Evolutionary conservation across 2,113 vertebrate genomes (phyloP), one percentile per base, ranked within the genome.

Genomic region (Ploceus nigricollis): DNA sequence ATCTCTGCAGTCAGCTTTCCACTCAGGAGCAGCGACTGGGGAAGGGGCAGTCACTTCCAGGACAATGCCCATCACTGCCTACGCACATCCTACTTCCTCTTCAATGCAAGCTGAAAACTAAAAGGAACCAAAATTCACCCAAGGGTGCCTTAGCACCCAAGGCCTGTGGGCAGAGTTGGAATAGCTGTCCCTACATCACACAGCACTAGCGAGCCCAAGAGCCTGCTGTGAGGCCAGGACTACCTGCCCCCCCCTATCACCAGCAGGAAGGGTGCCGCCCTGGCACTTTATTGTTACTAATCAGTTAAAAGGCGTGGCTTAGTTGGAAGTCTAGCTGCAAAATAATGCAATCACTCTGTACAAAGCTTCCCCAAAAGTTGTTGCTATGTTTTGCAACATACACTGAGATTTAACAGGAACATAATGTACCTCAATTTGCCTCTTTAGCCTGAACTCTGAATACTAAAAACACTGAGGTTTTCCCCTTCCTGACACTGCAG

Each of bases 171-270:
- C 68, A 61, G 28, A n/a, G 27, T 37, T 12, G 40, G 27, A 54
- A 15, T 12, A 20, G 45, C 51, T 44, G 40, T 48, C 58, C 20
- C 30, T 7, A 7, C 27, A 13, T 20, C 15, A 10, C 4, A 6
- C 18, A 28, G 33, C 3, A 31, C 30, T 1, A 24, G 28, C 0
- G 0, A 60, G 31, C 21, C 35, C 42, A 28, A 40, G n/a, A 31
- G 12, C 47, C 39, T 23, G 19, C 11, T 39, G 48, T 10, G 17
- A n/a, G 10, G 37, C 11, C 6, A 1, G 31, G 31, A 14, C 24
- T 33, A 33, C 33, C 40, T 2, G 15, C 2, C 7, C 13, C 23
- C 16, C 4, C 15, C 8, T 6, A 3, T 3, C 18, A n/a, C 6
- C 50, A 70, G 19, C 48, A 72, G 20, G 20, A 20, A 79, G 15